Evolutionary conservation across 2,888 invertebrate species (phyloP), one percentile per base, ranked within the genome.

Genomic region (Odontocolon sp.): DNA sequence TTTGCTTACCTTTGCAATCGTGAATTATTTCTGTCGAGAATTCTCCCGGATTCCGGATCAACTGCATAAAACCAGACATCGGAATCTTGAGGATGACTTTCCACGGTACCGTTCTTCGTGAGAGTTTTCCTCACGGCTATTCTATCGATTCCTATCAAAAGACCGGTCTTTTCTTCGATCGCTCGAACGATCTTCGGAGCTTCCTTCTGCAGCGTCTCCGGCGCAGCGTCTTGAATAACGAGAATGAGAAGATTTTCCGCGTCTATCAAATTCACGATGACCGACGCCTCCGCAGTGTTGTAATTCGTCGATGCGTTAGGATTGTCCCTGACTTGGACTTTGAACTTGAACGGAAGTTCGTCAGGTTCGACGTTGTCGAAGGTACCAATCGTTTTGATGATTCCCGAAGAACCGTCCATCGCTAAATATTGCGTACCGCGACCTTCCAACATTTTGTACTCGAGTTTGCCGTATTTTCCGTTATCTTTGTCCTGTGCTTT

Each of bases 11-110:
- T 94, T 84, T 94, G 93, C 23, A 97, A 93, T 33, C 93, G 89
- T 0, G 93, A 92, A 78, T 95, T 94, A 81, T 96, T 96, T 52
- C 96, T 93, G 0, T 93, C 91, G 38, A 97, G 90, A 80, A 97
- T 95, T 57, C 91, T 91, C 78, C 96, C 96, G 0, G 94, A 94
- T 63, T 92, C 92, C 0, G 97, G 97, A 91, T 97, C 96, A 1
- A 97, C 92, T 0, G 95, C 93, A 85, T 97, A 97, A 88, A 98
- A 94, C 96, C 97, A 97, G 3, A 97, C 93, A 84, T 97, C 97
- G 0, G 97, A 96, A 4, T 95, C 96, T 3, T 92, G 92, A 0
- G 93, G 91, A 72, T 93, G 94, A 33, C 91, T 91, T 82, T 95
- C 94, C 16, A 96, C 89, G 0, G 96, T 95, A 2, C 95, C 95